Conservation (phyloP, 2,888 invertebrate species). For the Ophioninae sp. region DNA sequence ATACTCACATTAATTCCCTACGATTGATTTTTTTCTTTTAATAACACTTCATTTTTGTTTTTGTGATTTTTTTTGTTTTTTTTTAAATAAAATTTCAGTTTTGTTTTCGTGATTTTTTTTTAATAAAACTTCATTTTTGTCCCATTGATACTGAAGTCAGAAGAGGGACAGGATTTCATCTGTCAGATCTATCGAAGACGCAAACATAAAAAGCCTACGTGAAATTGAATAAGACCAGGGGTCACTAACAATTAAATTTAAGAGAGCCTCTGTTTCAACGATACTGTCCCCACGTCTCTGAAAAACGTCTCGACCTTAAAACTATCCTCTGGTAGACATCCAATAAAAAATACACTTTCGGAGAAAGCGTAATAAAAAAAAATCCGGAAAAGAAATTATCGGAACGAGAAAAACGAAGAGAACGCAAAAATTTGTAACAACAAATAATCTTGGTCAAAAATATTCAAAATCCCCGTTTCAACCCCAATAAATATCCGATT, state of each 20-base stretch:
- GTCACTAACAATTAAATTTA: slow-evolving; percentile 5
- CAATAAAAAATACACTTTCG: not conserved
- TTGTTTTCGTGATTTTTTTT: no score
- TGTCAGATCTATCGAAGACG: not conserved
- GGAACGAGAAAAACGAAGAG: not conserved
- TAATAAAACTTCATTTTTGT: not conserved
- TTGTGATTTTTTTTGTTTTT: no score
- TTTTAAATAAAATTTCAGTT: not conserved
- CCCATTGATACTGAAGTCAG: not conserved
- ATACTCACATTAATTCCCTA: not conserved
- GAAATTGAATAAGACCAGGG: not conserved
- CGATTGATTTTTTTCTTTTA: no score
- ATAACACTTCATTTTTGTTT: not conserved
- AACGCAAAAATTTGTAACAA: not conserved
- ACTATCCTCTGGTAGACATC: not conserved
- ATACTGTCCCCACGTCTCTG: not conserved
- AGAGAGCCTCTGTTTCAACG: slow-evolving; percentile 7
- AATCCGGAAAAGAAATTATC: not conserved
- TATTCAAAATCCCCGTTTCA: not conserved
- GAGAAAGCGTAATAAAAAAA: not conserved
- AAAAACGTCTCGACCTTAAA: not conserved
- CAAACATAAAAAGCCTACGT: not conserved
- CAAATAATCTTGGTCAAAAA: not conserved
- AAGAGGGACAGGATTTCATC: not conserved
- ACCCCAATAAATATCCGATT: not conserved